A percentile compares a stretch with the other conserved stretches of the same genome.
Conservation (phyloP, 2,113 vertebrate genomes). For the Ahaetulla prasina region DNA sequence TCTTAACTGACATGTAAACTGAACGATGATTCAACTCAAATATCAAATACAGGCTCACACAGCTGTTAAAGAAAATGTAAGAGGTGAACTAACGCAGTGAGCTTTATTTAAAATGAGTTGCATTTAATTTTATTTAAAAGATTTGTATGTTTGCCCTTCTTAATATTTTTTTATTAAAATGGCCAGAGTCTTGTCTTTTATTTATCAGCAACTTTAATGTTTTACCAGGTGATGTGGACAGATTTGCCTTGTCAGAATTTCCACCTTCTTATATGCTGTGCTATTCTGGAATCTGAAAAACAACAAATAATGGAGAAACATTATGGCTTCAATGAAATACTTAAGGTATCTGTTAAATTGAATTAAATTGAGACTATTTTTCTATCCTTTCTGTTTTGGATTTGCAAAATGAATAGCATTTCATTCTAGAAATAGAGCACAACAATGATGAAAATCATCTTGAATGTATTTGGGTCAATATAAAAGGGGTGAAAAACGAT, state of each 20-base stretch:
- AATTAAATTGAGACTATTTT: conserved; percentile 6
- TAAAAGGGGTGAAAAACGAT: too few species aligned
- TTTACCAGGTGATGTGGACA: conserved; percentile 91
- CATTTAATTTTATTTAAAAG: not conserved
- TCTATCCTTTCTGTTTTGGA: not conserved
- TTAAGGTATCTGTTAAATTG: conserved; percentile 76
- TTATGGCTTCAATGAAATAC: conserved; percentile 94
- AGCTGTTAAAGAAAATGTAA: not conserved
- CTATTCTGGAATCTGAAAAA: conserved; percentile 94
- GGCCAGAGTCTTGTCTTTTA: not conserved
- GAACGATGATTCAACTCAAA: not conserved
- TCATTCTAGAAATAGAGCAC: too few species aligned
- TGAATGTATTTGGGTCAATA: too few species aligned
- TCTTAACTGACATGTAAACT: not conserved
- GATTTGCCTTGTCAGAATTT: conserved; percentile 92
- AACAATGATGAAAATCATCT: too few species aligned
- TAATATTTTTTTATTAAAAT: conserved; percentile 4
- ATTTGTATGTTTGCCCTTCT: not conserved
- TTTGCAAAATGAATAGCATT: not conserved
- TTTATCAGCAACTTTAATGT: conserved; percentile 24
- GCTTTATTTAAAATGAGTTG: not conserved
- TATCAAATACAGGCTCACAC: not conserved
- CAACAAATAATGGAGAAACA: conserved; percentile 94
- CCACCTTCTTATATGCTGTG: conserved; percentile 93
- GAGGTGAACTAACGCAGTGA: not conserved